Evolutionary conservation across 2,888 invertebrate genomes (phyloP).

Genomic region (Blomia tropicalis): DNA sequence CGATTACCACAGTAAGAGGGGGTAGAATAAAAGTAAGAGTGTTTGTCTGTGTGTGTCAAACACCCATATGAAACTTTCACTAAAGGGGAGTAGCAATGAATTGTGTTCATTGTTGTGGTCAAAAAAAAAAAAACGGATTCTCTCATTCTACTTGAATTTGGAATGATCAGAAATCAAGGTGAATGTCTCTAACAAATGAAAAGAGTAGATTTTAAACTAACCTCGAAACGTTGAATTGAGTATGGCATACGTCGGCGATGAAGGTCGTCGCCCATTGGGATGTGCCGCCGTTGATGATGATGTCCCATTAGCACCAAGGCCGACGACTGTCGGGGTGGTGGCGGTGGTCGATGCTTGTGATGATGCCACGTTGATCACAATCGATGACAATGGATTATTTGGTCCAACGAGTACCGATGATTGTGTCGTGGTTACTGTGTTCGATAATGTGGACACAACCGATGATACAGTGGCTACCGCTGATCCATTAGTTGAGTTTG

Average conservation of each 20-base stretch:
- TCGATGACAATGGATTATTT: no score
- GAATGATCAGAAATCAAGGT: no score
- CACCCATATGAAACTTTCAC: no score
- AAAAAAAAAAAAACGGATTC: no score
- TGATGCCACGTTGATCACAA: no score
- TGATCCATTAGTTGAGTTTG: neutral
- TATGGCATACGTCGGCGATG: conserved; percentile 3
- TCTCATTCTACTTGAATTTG: no score
- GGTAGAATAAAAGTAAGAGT: no score
- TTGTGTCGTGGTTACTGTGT: neutral
- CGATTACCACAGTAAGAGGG: no score
- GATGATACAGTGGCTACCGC: neutral
- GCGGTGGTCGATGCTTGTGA: neutral
- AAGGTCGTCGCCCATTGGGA: neutral
- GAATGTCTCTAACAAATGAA: neutral
- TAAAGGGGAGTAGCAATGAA: no score
- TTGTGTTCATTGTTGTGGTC: no score
- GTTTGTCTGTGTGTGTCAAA: no score
- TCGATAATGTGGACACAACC: neutral
- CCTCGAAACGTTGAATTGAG: neutral
- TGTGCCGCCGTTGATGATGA: neutral
- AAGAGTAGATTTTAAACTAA: neutral
- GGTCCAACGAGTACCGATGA: neutral
- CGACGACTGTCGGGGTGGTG: neutral
- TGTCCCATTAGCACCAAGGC: neutral